Evolutionary conservation across 2,888 invertebrate species (phyloP), one percentile per base, ranked within the genome.

Genomic region (Eretmocerus hayati): DNA sequence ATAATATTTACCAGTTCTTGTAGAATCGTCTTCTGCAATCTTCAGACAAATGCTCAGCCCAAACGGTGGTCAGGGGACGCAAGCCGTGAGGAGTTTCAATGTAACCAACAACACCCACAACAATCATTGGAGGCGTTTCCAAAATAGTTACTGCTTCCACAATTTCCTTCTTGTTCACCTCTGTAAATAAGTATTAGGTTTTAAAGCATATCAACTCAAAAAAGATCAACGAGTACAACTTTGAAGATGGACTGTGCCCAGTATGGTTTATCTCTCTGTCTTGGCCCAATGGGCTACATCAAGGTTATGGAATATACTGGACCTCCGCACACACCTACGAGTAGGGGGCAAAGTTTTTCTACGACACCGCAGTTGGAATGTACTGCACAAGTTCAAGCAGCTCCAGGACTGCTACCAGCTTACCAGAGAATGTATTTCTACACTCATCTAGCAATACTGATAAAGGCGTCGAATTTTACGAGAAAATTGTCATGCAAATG

Each of bases 121-220:
- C 83, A 53, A 97, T 85, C 92, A 99, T 92, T 33, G 99, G 99
- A 48, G 99, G 99, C 3, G 97, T 87, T 77, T 99, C 99, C 63
- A 99, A 79, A 65, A 99, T 87, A 21, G 99, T 99, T 2, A 99
- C 99, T 38, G 95, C 93, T 74, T 99, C 99, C 20, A 99, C 96
- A 52, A 99, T 93, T 76, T 99, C 99, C 76, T 99, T 99, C 77
- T 99, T 99, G 80, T 99, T 96, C 56, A 96, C 88, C 81, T 99
- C 96, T 93, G 73, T 32, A 46, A 62, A 48, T n/a, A 23, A 22
- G 11, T 9, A 40, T 42, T 35, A 33, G 11, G n/a, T n/a, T n/a
- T n/a, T n/a, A n/a, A n/a, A n/a, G n/a, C n/a, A n/a, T 18, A 41
- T 33, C 31, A 31, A 31, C 9, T 38, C 35, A 21, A 18, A 40